These are phyloP conservation scores for Andrena bucephala DNA, from an alignment of 2,888 invertebrate genomes.

Conservation along the genomic window DNA sequence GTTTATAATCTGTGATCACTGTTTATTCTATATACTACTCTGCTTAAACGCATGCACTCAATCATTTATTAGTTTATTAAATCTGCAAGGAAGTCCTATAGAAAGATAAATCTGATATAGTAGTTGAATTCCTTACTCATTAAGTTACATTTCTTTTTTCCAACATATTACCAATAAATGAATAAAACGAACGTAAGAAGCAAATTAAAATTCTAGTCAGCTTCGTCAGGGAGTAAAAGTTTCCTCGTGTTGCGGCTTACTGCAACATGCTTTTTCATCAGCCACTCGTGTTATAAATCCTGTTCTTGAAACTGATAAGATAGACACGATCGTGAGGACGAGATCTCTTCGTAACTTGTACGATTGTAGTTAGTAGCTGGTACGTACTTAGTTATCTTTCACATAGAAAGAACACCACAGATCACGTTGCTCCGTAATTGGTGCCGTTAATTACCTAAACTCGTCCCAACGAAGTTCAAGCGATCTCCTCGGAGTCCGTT, in stretches of 20 bases:
- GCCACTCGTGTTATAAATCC: neutral
- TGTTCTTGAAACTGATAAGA: conserved; percentile 7
- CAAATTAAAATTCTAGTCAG: neutral
- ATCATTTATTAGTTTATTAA: neutral
- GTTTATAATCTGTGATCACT: neutral
- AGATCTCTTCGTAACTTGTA: neutral
- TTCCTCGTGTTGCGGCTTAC: neutral
- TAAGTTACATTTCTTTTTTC: neutral
- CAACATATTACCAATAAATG: too few relatives aligned
- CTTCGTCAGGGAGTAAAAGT: neutral
- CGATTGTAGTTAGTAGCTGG: neutral
- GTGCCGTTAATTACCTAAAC: conserved; percentile 11
- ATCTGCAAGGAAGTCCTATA: neutral
- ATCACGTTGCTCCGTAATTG: conserved; percentile 15
- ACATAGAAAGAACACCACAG: too few relatives aligned
- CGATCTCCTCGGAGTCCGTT: neutral
- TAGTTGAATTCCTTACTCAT: neutral
- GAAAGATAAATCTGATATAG: neutral
- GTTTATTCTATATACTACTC: neutral
- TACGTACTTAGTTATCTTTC: too few relatives aligned
- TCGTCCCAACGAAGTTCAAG: neutral
- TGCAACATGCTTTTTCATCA: neutral
- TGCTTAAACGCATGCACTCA: neutral
- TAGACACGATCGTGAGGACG: neutral
- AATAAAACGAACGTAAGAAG: neutral